A percentile compares a stretch with the other conserved stretches of the same genome.
phyloP scores from a whole-genome alignment of 2,797 vertebrate species.

The Intellagama lesueurii region DNA sequence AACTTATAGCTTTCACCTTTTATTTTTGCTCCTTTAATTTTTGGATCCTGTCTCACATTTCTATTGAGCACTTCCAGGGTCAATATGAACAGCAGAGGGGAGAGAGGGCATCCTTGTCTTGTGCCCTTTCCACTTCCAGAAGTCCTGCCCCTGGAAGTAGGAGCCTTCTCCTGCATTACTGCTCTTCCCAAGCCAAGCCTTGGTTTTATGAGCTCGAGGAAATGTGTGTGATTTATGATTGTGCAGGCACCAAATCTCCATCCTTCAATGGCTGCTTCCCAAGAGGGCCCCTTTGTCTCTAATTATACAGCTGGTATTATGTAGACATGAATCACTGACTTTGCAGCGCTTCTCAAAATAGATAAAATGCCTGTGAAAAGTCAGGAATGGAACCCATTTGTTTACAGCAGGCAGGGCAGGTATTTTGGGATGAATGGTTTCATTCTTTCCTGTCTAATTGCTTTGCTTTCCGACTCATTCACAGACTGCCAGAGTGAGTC shows the following conservation, averaged over 20 bases:
- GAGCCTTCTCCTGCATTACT: too few species aligned
- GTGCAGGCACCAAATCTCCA: neutral
- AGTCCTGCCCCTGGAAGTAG: too few species aligned
- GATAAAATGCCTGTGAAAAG: rapidly evolving
- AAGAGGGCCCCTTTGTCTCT: neutral
- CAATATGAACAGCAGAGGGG: too few species aligned
- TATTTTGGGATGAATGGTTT: slow-evolving; percentile 57
- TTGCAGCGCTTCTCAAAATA: slow-evolving; percentile 11
- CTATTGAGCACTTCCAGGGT: too few species aligned
- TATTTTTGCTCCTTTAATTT: too few species aligned
- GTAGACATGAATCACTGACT: neutral
- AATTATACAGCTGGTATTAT: slow-evolving; percentile 20
- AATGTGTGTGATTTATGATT: neutral
- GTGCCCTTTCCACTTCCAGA: too few species aligned
- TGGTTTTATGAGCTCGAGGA: neutral
- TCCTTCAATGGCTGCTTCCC: neutral
- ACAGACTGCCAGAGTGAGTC: slow-evolving; percentile 46
- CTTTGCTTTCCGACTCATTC: slow-evolving; percentile 61
- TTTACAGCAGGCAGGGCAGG: slow-evolving; percentile 47
- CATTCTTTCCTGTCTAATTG: slow-evolving; percentile 49
- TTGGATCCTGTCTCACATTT: too few species aligned
- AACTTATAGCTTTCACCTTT: too few species aligned
- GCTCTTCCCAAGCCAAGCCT: neutral
- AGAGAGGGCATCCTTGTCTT: too few species aligned
- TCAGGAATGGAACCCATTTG: slow-evolving; percentile 2